phyloP scores from a whole-genome alignment of 2,797 vertebrate species.

The Lophotriccus pileatus region DNA sequence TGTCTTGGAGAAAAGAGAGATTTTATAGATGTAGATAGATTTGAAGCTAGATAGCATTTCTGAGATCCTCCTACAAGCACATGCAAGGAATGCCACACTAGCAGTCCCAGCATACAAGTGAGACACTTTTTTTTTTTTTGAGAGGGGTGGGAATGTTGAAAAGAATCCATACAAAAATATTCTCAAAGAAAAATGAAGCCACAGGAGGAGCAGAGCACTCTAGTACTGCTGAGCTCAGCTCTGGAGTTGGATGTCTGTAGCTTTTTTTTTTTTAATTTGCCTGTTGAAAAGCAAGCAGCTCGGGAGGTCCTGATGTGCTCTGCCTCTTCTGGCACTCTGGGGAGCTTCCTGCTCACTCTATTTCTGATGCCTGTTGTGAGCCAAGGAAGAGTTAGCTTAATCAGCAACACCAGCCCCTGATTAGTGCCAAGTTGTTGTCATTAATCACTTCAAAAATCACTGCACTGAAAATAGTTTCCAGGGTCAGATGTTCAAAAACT shows the following conservation, averaged over 20 bases:
- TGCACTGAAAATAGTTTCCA: slow-evolving; percentile 5
- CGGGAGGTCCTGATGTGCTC: background rate
- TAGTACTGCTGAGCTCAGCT: slow-evolving; percentile 9
- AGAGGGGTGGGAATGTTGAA: background rate
- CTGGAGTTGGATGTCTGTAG: background rate
- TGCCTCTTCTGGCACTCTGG: background rate
- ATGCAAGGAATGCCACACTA: background rate
- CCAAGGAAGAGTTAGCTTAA: slow-evolving; percentile 49
- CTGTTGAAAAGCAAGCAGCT: background rate
- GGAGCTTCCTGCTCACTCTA: slow-evolving; percentile 27
- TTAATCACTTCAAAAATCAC: slow-evolving; percentile 35
- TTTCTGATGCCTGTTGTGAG: slow-evolving; percentile 23
- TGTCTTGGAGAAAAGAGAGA: background rate
- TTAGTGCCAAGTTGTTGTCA: slow-evolving; percentile 27
- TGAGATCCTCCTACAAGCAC: background rate
- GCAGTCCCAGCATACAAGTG: background rate
- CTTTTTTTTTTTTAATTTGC: background rate
- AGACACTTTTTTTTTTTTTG: background rate
- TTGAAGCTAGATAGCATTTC: background rate
- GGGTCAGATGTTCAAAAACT: slow-evolving; percentile 23
- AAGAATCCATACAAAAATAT: background rate
- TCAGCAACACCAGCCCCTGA: slow-evolving; percentile 31
- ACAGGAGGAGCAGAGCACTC: background rate
- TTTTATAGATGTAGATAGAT: background rate
- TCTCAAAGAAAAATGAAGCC: background rate